Base-by-base conservation (phyloP, 2,888 invertebrate species). In the Dasysyrphus tricinctus region DNA sequence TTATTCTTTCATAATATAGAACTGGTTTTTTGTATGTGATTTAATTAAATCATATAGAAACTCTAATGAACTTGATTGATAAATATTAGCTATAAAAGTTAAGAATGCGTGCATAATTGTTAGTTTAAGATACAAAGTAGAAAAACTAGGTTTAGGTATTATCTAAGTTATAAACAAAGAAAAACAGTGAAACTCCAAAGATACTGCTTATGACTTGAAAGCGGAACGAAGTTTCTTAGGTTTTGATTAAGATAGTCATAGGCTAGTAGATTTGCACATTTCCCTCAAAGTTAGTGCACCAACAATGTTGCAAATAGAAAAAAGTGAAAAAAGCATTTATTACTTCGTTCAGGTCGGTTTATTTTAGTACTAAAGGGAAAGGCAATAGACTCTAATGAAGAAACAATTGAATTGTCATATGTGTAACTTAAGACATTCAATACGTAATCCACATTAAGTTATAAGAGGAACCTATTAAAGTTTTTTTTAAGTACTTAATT, bases 61-160 rank as follows among this genome's bases (percentile, higher is more conserved):
- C 34, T 19, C 32, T 70, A 63, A 69, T 79, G 74, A 82, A 54
- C 47, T n/a, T n/a, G 16, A 59, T 67, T 76, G 37, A 70, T 70
- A 70, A 54, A 69, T 69, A 69, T 51, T 61, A n/a, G 34, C 63
- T 47, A 56, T 63, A 56, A 73, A 34, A 51, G 24, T 11, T 47
- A 47, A 79, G 69, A 74, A 61, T 74, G 69, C 42, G 63, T 79
- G 74, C 47, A 74, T 83, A 75, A 70, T 83, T 83, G 74, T 74
- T 39, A 34, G 37, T 44, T 77, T 49, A 2, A 19, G 14, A 44
- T 63, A 2, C 3, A 16, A 16, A 44, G 61, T 6, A 11, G 34
- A 19, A 59, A 59, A 19, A 14, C 14, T 24, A 29, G 16, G 47
- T 49, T 14, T 14, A 14, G 0, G 5, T 24, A 7, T 1, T 1